Evolutionary conservation across 1,140 invertebrate species (phyloP).

Genomic region (Fopius arisanus): DNA sequence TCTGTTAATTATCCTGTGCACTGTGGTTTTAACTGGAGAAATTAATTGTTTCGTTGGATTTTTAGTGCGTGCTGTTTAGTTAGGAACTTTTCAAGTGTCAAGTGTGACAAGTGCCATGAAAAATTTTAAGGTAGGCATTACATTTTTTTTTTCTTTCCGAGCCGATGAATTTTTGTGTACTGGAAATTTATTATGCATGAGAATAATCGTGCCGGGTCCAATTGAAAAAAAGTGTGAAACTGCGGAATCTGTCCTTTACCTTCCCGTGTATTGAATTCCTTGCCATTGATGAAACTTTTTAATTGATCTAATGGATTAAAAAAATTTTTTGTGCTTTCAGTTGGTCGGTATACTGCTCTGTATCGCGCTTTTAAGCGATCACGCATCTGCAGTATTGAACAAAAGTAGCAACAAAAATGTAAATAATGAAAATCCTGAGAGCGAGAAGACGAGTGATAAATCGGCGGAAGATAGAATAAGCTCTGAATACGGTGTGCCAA

Average conservation of each 20-base stretch:
- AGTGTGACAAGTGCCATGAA: slow-evolving; percentile 50
- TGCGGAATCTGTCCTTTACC: no score
- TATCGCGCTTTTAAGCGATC: neutral
- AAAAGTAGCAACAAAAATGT: slow-evolving; percentile 41
- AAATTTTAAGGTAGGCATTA: slow-evolving; percentile 55
- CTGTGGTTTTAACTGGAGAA: neutral
- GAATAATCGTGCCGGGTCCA: no score
- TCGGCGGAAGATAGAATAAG: slow-evolving; percentile 58
- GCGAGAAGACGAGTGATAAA: slow-evolving; percentile 35
- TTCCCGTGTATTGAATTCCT: no score
- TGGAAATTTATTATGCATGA: no score
- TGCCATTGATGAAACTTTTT: no score
- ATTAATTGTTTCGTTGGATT: neutral
- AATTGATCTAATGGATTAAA: no score
- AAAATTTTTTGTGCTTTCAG: slow-evolving; percentile 53
- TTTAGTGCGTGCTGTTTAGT: slow-evolving; percentile 3
- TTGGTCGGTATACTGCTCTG: slow-evolving; percentile 43
- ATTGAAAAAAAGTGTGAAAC: no score
- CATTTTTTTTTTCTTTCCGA: neutral
- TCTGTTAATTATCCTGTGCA: neutral
- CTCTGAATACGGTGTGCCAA: slow-evolving; percentile 52
- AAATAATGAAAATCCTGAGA: slow-evolving; percentile 8
- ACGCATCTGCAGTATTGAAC: slow-evolving; percentile 50
- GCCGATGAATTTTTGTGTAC: neutral
- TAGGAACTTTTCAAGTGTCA: slow-evolving; percentile 32